phyloP scores from a whole-genome alignment of 2,113 vertebrate species.

The Charadrius vociferus region DNA sequence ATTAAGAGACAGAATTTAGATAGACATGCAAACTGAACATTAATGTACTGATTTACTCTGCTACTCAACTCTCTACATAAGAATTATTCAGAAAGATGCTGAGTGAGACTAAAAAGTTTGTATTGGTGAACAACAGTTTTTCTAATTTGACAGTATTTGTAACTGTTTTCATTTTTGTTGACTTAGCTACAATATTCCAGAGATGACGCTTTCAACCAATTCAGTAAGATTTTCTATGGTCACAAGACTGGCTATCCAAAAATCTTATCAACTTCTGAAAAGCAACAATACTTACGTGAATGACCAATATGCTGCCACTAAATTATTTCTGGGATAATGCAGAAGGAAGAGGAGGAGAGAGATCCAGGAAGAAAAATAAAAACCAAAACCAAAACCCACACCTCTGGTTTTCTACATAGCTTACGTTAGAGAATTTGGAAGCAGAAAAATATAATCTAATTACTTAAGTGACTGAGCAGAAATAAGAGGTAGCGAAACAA shows the following conservation, averaged over 20 bases:
- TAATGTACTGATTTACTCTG: background rate
- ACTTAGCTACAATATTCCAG: background rate
- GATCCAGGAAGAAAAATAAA: background rate
- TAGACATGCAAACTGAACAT: background rate
- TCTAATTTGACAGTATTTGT: background rate
- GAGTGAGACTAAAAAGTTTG: background rate
- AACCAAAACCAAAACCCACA: no score
- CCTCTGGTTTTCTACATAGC: background rate
- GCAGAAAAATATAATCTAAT: background rate
- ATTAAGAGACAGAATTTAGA: conserved; percentile 26
- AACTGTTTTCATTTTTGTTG: background rate
- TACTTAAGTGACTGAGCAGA: background rate
- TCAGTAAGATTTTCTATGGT: background rate
- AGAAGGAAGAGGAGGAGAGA: background rate
- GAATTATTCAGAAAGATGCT: background rate
- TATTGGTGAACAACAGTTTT: background rate
- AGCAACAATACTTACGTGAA: background rate
- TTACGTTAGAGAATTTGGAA: background rate
- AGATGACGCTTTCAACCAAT: background rate
- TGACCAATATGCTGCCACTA: background rate
- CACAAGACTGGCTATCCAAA: background rate
- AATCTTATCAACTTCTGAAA: background rate
- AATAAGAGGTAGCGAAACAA: background rate
- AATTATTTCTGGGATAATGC: background rate
- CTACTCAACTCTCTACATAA: background rate